phyloP scores from a whole-genome alignment of 2,888 invertebrate species.

The Lacanobia wlatinum region DNA sequence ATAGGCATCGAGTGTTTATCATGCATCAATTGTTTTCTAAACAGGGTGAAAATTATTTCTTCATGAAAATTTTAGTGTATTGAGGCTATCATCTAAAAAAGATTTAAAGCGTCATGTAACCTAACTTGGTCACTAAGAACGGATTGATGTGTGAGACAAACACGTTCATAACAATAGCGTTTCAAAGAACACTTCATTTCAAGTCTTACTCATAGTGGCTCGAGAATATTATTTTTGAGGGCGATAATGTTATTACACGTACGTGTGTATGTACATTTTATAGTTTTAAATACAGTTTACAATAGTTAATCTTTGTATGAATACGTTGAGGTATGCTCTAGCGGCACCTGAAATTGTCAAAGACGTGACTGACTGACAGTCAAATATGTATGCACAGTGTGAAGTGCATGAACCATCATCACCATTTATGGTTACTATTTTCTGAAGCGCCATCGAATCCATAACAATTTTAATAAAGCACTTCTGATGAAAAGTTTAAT shows the following conservation, averaged over 20 bases:
- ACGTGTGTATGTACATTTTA: slow-evolving; percentile 18
- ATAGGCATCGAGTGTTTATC: no score
- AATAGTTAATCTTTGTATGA: slow-evolving; percentile 16
- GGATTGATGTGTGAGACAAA: background rate
- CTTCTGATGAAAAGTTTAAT: slow-evolving; percentile 58
- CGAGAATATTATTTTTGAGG: background rate
- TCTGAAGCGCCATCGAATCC: slow-evolving; percentile 45
- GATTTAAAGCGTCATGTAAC: background rate
- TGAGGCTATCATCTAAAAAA: background rate
- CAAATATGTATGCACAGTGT: slow-evolving; percentile 41
- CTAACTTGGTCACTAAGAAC: background rate
- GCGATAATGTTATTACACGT: background rate
- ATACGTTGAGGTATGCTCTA: slow-evolving; percentile 25
- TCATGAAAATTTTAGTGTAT: no score
- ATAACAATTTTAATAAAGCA: slow-evolving; percentile 49
- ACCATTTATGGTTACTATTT: slow-evolving; percentile 49
- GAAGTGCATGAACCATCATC: slow-evolving; percentile 30
- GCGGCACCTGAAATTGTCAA: slow-evolving; percentile 25
- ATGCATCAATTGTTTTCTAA: no score
- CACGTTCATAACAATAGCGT: background rate
- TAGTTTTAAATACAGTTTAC: slow-evolving; percentile 14
- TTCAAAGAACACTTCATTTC: background rate
- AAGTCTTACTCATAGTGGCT: background rate
- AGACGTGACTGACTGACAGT: slow-evolving; percentile 15
- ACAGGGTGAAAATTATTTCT: background rate